phyloP scores from a whole-genome alignment of 2,888 invertebrate genomes.

The Drosophila leonis region DNA sequence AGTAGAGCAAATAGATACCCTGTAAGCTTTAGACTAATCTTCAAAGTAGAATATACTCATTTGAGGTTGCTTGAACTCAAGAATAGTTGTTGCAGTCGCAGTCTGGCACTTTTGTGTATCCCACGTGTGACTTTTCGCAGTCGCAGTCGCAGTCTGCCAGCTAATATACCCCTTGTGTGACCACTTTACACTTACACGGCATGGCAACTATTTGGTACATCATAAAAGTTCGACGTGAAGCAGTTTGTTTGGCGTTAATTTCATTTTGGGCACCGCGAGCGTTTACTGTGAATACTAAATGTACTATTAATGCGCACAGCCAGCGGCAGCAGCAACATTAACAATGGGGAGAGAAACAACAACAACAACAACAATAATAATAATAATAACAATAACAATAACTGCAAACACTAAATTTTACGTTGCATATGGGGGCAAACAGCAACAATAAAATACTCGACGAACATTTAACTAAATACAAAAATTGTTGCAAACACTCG shows the following conservation, averaged over 20 bases:
- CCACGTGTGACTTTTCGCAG: not conserved
- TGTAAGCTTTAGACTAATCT: not conserved
- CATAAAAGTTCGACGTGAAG: constrained; percentile 55
- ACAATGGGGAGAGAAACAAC: constrained; percentile 16
- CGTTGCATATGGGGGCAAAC: constrained; percentile 30
- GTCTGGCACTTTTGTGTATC: too few relatives aligned
- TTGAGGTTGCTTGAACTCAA: too few relatives aligned
- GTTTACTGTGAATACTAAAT: constrained; percentile 70
- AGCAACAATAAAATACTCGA: constrained; percentile 42
- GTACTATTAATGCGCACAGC: constrained; percentile 61
- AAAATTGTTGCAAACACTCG: not conserved
- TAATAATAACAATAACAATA: constrained; percentile 37
- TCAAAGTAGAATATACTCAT: not conserved
- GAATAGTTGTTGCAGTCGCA: not conserved
- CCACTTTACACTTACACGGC: constrained; percentile 5
- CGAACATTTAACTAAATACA: constrained; percentile 2
- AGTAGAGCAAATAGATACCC: constrained; percentile 9
- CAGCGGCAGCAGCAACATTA: constrained; percentile 22
- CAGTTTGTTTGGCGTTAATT: constrained; percentile 56
- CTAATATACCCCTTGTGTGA: not conserved
- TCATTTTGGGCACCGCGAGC: constrained; percentile 55
- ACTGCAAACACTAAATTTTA: constrained; percentile 36
- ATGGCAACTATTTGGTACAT: constrained; percentile 58
- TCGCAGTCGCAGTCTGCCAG: not conserved
- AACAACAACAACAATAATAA: constrained; percentile 16